A percentile compares a stretch with the other conserved stretches of the same genome.
Evolutionary conservation across 2,113 vertebrate genomes (phyloP).

Genomic region (Ranitomeya variabilis): DNA sequence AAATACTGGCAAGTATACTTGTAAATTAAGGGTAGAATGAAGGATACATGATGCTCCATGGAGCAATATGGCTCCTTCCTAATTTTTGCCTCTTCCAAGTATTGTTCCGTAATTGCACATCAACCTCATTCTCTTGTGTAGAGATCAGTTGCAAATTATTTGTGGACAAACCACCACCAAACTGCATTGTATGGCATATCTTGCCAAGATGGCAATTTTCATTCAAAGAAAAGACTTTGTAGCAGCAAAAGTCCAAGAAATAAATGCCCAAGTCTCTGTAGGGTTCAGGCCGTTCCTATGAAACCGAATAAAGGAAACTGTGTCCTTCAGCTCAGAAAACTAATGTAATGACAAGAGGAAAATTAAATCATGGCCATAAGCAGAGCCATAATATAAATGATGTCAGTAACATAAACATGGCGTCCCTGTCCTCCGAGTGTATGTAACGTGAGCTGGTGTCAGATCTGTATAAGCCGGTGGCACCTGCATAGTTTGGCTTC

Average conservation of each 20-base stretch:
- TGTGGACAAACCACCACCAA: too few relatives aligned
- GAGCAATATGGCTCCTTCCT: too few relatives aligned
- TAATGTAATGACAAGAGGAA: neutral
- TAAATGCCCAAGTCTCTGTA: neutral
- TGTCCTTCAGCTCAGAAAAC: neutral
- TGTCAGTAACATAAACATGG: neutral
- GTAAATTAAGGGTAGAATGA: too few relatives aligned
- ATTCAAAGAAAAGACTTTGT: neutral
- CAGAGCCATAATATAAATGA: neutral
- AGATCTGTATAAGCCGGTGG: neutral
- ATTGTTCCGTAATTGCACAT: too few relatives aligned
- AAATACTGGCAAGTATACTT: too few relatives aligned
- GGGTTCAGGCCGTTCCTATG: neutral
- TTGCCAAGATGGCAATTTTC: too few relatives aligned
- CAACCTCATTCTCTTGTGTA: too few relatives aligned
- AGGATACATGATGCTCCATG: too few relatives aligned
- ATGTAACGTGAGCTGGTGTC: neutral
- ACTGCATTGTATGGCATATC: too few relatives aligned
- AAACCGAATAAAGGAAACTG: neutral
- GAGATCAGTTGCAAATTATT: too few relatives aligned
- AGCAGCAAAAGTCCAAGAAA: neutral
- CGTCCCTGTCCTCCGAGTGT: neutral
- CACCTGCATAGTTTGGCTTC: slow-evolving; percentile 9
- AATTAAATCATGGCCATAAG: neutral
- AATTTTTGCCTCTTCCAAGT: too few relatives aligned